Conservation (phyloP, 2,888 invertebrate genomes). For the Tanypteryx hageni region DNA sequence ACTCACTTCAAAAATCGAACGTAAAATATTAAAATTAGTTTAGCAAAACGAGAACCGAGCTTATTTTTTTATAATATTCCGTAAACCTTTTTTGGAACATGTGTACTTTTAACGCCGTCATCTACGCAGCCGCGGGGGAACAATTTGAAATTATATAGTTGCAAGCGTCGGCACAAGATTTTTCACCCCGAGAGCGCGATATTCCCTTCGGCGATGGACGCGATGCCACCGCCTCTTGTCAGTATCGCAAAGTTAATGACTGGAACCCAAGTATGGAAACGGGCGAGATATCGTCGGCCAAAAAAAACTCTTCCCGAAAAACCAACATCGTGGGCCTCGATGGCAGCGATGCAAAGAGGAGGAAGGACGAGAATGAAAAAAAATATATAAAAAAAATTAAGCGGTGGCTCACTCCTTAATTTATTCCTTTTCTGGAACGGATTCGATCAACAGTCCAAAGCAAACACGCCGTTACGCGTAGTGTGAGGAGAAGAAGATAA, state of each 20-base stretch:
- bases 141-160: background rate
- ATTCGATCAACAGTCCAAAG: conserved; percentile 46
- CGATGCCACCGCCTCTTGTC: background rate
- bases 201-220: background rate
- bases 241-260: background rate
- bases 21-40: background rate
- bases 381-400: background rate
- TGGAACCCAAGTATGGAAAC: conserved; percentile 28
- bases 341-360: background rate
- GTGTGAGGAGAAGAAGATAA: conserved; percentile 41
- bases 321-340: conserved; percentile 38
- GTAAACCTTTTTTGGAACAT: background rate
- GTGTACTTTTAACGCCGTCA: conserved; percentile 15
- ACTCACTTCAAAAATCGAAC: too few species aligned
- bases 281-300: background rate
- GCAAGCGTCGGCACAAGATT: background rate
- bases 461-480: conserved; percentile 31
- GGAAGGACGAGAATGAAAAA: background rate
- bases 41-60: background rate
- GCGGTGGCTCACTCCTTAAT: conserved; percentile 30
- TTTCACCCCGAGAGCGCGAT: conserved; percentile 14
- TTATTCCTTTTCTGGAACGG: conserved; percentile 39
- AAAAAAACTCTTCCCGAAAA: conserved; percentile 49
- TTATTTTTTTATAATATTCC: background rate
- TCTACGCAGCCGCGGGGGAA: background rate